Evolutionary conservation across 2,888 invertebrate genomes (phyloP).

Genomic region (Dichetophora obliterata): DNA sequence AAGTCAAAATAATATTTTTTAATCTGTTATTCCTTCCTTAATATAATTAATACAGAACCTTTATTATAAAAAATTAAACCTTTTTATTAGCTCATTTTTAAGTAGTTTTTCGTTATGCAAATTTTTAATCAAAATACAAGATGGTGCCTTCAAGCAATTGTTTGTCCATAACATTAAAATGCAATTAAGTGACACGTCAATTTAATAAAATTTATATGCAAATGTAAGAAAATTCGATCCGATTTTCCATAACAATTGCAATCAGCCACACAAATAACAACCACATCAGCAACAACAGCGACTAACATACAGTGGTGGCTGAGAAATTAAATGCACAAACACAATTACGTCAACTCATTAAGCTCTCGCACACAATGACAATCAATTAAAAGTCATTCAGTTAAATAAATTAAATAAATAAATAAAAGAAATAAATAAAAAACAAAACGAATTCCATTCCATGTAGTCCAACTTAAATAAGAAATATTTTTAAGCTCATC

Average conservation of each 20-base stretch:
- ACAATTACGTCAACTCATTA: conserved; percentile 23
- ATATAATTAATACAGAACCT: too few species aligned
- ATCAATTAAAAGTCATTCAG: neutral
- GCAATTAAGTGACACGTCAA: conserved; percentile 18
- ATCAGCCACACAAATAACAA: too few species aligned
- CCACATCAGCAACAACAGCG: neutral
- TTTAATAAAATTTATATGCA: conserved; percentile 8
- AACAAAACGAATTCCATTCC: too few species aligned
- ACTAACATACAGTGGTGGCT: neutral
- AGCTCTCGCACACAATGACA: neutral
- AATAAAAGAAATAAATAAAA: neutral
- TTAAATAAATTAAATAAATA: neutral
- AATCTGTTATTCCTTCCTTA: too few species aligned
- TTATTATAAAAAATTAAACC: too few species aligned
- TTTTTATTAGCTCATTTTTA: too few species aligned
- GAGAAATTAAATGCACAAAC: conserved; percentile 23
- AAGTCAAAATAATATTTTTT: too few species aligned
- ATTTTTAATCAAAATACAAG: too few species aligned
- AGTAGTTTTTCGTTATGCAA: too few species aligned
- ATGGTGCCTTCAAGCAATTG: conserved; percentile 2
- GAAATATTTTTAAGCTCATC: too few species aligned
- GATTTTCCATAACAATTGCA: too few species aligned
- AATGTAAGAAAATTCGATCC: neutral
- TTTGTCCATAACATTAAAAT: neutral
- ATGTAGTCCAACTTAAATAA: too few species aligned